Percentiles rank a stretch among this genome's conserved stretches.
Evolutionary conservation across 2,797 vertebrate species (phyloP).

Genomic region (Onychomys torridus): DNA sequence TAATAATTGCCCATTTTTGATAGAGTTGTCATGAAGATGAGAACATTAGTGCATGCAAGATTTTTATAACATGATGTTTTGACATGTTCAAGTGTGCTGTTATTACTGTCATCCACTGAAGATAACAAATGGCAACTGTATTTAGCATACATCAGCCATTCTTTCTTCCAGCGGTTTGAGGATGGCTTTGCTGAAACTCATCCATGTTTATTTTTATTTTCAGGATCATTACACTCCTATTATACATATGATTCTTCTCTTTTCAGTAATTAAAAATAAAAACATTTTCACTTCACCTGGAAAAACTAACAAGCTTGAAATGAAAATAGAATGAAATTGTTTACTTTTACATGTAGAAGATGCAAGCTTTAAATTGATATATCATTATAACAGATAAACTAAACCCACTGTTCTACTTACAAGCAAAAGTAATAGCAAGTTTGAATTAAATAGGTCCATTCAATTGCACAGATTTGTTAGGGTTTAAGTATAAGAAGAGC

Average conservation of each 20-base stretch:
- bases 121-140: not conserved
- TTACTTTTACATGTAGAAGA: constrained; percentile 9
- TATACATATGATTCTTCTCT: not conserved
- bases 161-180: not conserved
- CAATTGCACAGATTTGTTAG: not conserved
- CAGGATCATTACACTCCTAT: not conserved
- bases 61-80: not conserved
- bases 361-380: constrained; percentile 18
- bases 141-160: not conserved
- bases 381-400: not conserved
- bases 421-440: constrained; percentile 32
- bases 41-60: not conserved
- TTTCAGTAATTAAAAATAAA: constrained; percentile 34
- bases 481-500: not conserved
- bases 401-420: constrained; percentile 41
- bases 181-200: not conserved
- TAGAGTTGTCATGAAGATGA: not conserved
- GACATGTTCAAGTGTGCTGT: not conserved
- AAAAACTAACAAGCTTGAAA: not conserved
- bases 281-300: not conserved
- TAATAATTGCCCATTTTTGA: not conserved
- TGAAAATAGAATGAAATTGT: not conserved
- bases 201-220: constrained; percentile 18
- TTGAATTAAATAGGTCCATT: constrained; percentile 24
- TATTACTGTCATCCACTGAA: not conserved